Evolutionary conservation across 2,888 invertebrate species (phyloP), one percentile per base, ranked within the genome.

Genomic region (Agonopterix alstromeriana): DNA sequence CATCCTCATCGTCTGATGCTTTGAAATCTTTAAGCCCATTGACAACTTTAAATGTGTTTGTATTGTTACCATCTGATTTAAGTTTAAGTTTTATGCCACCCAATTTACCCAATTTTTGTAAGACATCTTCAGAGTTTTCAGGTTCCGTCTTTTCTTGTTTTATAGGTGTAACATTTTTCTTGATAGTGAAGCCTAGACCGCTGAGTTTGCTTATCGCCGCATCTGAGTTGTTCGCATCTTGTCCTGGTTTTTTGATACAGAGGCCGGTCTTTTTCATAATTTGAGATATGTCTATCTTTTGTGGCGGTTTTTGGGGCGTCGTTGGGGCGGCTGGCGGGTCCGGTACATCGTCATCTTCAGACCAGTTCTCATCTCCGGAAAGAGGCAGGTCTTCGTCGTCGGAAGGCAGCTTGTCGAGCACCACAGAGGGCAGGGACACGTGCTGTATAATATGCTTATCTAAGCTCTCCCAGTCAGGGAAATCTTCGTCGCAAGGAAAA

Each of bases 401-500:
- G 68, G 91, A 90, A 55, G 88, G 87, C 69, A 89, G 80, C 63
- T 81, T 86, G 60, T 84, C 77, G 54, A 91, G 57, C 42, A 84
- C 69, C 49, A 92, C 75, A 1, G 70, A 74, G 43, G 91, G 91
- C 60, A 90, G 80, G 7, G 87, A 89, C 43, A 92, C 89, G 80
- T 91, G 91, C 47, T 84, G 81, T 36, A 90, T 76, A 9, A 91
- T 74, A 67, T 92, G 92, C 10, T 78, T 76, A 57, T 90, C 80
- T 52, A 91, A 65, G 10, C 82, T 84, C 42, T 77, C 73, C 75
- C 84, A 85, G 55, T 76, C 68, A 9, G 67, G 69, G 63, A 88
- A 92, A 49, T 87, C 84, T 50, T 85, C 71, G 57, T 87, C 75
- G 61, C 92, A 92, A 36, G 90, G 90, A 57, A 72, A 74, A 60